Evolutionary conservation across 2,888 invertebrate genomes (phyloP).

Genomic region (Meta bourneti): DNA sequence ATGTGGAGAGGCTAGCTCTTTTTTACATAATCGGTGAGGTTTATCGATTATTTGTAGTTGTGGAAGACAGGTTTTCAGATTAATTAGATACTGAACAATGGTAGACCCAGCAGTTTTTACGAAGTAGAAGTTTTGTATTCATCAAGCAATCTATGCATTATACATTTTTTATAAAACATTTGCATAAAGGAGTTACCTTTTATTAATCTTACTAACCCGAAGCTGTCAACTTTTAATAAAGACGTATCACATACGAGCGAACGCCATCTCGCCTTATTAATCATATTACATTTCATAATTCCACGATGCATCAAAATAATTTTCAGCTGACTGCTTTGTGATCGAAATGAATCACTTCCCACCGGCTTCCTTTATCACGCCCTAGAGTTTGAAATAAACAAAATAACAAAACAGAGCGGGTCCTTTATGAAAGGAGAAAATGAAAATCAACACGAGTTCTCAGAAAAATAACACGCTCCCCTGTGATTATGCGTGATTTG

Average conservation of each 20-base stretch:
- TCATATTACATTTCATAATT: conserved; percentile 50
- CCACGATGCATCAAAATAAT: conserved; percentile 66
- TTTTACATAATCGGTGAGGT: too few relatives aligned
- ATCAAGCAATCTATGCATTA: too few relatives aligned
- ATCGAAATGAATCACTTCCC: conserved; percentile 39
- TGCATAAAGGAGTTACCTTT: background rate
- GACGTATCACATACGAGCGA: background rate
- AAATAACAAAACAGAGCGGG: conserved; percentile 14
- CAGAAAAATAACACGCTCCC: conserved; percentile 48
- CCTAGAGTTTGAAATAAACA: conserved; percentile 15
- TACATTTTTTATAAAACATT: background rate
- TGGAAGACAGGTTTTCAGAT: too few relatives aligned
- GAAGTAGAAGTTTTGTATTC: too few relatives aligned
- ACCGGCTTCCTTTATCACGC: background rate
- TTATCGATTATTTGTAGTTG: too few relatives aligned
- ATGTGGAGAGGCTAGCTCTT: too few relatives aligned
- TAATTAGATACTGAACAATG: too few relatives aligned
- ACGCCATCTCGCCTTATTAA: conserved; percentile 22
- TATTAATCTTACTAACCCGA: background rate
- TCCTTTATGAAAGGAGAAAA: conserved; percentile 3
- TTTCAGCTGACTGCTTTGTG: conserved; percentile 53
- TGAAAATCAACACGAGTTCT: conserved; percentile 7
- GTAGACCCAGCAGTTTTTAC: too few relatives aligned
- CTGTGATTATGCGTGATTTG: conserved; percentile 47
- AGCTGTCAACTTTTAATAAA: background rate